Conservation (phyloP, 2,113 vertebrate species). For the Morphnarchus princeps region DNA sequence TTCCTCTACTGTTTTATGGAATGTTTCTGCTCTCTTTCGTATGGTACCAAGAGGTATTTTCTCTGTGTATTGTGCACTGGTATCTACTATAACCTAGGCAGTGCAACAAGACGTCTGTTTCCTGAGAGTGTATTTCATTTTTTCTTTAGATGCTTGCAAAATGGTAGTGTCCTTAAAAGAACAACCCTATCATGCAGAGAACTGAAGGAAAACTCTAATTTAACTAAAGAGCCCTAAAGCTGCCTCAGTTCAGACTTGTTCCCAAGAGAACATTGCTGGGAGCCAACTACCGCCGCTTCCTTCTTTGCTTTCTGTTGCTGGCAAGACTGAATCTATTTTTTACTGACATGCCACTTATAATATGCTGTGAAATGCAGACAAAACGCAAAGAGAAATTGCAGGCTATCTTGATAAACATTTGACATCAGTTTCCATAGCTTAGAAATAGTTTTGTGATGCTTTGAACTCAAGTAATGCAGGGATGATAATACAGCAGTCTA, state of each 20-base stretch:
- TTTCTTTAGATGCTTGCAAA: not conserved
- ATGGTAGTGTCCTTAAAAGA: slow-evolving; percentile 35
- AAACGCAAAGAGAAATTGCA: not conserved
- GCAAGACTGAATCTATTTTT: slow-evolving; percentile 49
- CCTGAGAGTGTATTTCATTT: not conserved
- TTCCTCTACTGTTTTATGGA: not conserved
- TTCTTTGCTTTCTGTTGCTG: slow-evolving; percentile 11
- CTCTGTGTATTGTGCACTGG: not conserved
- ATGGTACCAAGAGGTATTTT: not conserved
- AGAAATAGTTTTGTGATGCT: not conserved
- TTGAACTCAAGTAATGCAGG: not conserved
- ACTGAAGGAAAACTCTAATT: slow-evolving; percentile 33
- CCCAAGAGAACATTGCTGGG: slow-evolving; percentile 49
- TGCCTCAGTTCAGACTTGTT: slow-evolving; percentile 48
- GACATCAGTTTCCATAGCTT: not conserved
- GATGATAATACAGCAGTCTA: not conserved
- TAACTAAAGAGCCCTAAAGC: slow-evolving; percentile 49
- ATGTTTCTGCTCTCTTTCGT: not conserved
- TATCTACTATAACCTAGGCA: not conserved
- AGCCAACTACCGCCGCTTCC: not conserved
- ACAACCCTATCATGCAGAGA: not conserved
- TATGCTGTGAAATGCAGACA: slow-evolving; percentile 45
- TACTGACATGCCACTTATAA: slow-evolving; percentile 45
- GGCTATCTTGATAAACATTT: not conserved
- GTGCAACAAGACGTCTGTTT: not conserved